These are phyloP conservation scores for Poecilobothrus nobilitatus DNA, from an alignment of 2,888 invertebrate species.

Conservation along the genomic window DNA sequence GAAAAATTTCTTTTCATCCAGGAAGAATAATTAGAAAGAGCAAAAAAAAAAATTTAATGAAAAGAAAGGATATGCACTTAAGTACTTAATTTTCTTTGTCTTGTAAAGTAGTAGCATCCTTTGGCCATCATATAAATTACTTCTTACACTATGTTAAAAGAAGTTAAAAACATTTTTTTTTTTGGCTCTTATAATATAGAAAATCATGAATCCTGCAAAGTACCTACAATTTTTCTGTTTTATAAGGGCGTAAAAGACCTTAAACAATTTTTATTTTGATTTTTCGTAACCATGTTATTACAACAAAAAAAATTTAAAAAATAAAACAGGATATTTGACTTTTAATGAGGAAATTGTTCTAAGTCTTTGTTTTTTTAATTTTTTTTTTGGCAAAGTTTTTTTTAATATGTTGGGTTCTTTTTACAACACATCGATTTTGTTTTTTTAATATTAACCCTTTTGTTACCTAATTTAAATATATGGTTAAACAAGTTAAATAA, in stretches of 20 bases:
- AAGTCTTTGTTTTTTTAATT: neutral
- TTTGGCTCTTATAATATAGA: too few species aligned
- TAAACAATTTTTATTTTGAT: neutral
- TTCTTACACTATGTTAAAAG: neutral
- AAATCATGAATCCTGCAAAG: too few species aligned
- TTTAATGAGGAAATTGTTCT: neutral
- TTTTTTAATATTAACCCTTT: too few species aligned
- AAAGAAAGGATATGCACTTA: neutral
- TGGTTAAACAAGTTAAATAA: too few species aligned
- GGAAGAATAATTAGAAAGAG: neutral
- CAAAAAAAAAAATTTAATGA: neutral
- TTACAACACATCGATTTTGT: too few species aligned
- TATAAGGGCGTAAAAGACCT: neutral
- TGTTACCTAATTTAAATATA: too few species aligned
- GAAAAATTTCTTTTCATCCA: neutral
- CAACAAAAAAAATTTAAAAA: neutral
- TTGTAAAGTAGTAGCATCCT: neutral
- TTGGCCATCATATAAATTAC: neutral
- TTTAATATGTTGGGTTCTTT: neutral
- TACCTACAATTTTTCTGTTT: neutral
- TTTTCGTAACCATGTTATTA: neutral
- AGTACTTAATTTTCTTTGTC: conserved; percentile 6
- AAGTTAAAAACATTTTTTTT: neutral
- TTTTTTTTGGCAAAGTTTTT: neutral
- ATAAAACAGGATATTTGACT: neutral